Conservation (phyloP, 2,888 invertebrate genomes). For the Penaeus monodon region DNA sequence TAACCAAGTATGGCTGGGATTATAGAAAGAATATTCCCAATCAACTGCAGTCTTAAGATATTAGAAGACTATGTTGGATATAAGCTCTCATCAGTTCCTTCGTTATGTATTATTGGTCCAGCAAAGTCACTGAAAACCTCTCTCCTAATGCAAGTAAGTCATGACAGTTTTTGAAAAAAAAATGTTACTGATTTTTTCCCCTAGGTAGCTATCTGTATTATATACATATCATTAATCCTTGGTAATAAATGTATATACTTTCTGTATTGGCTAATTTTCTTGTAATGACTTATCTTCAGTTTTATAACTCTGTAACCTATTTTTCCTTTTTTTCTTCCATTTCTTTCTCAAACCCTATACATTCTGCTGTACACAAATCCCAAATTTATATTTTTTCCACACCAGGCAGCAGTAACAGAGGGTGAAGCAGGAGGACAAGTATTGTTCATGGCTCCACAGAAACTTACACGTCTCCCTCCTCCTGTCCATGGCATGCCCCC, state of each 20-base stretch:
- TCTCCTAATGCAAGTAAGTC: conserved; percentile 43
- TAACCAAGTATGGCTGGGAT: conserved; percentile 26
- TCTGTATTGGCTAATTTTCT: too few relatives aligned
- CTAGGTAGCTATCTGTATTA: too few relatives aligned
- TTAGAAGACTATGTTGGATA: not conserved
- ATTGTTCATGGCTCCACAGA: conserved; percentile 43
- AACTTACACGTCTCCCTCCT: conserved; percentile 30
- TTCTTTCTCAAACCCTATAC: too few relatives aligned
- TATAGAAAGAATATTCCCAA: conserved; percentile 27
- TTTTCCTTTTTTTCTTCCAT: too few relatives aligned
- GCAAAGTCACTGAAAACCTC: conserved; percentile 29
- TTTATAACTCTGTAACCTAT: too few relatives aligned
- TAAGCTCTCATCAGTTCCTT: conserved; percentile 13
- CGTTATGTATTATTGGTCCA: conserved; percentile 33
- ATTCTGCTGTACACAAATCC: too few relatives aligned
- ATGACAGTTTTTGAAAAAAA: not conserved
- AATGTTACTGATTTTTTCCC: too few relatives aligned
- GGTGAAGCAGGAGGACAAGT: conserved; percentile 37
- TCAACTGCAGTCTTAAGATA: not conserved
- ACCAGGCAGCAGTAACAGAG: conserved; percentile 46
- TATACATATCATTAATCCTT: too few relatives aligned
- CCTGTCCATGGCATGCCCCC: conserved; percentile 47
- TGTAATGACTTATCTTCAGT: too few relatives aligned
- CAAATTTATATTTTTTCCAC: not conserved
- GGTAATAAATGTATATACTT: too few relatives aligned